Conservation (phyloP, 2,888 invertebrate genomes). For the Temnothorax rugatulus region DNA sequence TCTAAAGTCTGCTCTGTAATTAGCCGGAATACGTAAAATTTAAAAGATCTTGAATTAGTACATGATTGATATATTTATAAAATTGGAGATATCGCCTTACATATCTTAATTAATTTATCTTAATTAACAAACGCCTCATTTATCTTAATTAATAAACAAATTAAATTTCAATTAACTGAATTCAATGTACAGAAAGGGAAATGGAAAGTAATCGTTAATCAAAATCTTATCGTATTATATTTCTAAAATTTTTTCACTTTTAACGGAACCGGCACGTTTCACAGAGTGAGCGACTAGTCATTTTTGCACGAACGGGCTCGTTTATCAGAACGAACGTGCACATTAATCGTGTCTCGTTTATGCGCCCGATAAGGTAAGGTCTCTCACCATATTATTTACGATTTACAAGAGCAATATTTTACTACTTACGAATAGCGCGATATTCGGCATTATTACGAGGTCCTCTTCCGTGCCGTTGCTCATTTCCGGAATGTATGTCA, state of each 20-base stretch:
- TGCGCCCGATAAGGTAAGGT: neutral
- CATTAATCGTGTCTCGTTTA: neutral
- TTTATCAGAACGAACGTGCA: conserved; percentile 26
- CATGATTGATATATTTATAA: neutral
- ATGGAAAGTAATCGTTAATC: conserved; percentile 10
- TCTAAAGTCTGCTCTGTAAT: neutral
- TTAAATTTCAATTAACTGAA: neutral
- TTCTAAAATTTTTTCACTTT: neutral
- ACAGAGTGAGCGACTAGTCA: neutral
- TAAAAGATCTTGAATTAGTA: neutral
- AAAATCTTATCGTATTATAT: neutral
- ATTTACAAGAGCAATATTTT: conserved; percentile 15
- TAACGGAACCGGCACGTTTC: neutral
- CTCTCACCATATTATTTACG: neutral
- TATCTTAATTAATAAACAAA: neutral
- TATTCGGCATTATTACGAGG: conserved; percentile 92
- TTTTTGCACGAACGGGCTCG: neutral
- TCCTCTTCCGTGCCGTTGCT: conserved; percentile 93
- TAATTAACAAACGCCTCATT: neutral
- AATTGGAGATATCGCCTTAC: neutral
- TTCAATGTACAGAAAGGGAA: neutral
- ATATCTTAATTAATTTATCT: neutral
- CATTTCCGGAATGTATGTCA: conserved; percentile 92
- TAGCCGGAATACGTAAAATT: neutral
- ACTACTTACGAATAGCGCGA: conserved; percentile 95